Conservation (phyloP, 2,797 vertebrate genomes). For the Propithecus perrieri region DNA sequence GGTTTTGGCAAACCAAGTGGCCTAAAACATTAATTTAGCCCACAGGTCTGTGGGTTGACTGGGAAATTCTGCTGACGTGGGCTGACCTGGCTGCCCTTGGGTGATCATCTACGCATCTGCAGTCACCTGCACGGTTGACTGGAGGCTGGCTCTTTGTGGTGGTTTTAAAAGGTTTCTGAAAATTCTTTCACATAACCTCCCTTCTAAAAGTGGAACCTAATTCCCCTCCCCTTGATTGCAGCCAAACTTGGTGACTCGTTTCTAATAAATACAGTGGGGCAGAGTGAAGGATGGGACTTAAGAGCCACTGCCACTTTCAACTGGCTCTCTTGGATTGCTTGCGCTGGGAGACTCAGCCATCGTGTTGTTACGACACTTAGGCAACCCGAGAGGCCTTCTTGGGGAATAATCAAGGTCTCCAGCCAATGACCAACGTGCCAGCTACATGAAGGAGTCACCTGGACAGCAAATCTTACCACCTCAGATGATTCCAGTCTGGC, state of each 20-base stretch:
- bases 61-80: background rate
- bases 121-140: background rate
- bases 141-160: background rate
- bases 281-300: background rate
- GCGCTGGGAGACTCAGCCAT: background rate
- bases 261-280: background rate
- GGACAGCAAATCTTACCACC: background rate
- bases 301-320: background rate
- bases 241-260: background rate
- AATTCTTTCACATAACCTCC: background rate
- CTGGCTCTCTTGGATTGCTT: background rate
- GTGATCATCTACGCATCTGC: background rate
- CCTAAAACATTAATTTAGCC: background rate
- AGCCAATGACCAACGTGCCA: background rate
- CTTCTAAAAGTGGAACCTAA: background rate
- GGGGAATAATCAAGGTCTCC: background rate
- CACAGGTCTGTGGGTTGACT: background rate
- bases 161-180: background rate
- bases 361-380: background rate
- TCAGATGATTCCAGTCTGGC: background rate
- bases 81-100: background rate
- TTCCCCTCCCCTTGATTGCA: background rate
- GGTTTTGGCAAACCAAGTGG: background rate
- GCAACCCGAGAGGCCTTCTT: background rate
- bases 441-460: background rate